A percentile compares a stretch with the other conserved stretches of the same genome.
Evolutionary conservation across 1,140 invertebrate genomes (phyloP).

Genomic region (Argopecten irradians): DNA sequence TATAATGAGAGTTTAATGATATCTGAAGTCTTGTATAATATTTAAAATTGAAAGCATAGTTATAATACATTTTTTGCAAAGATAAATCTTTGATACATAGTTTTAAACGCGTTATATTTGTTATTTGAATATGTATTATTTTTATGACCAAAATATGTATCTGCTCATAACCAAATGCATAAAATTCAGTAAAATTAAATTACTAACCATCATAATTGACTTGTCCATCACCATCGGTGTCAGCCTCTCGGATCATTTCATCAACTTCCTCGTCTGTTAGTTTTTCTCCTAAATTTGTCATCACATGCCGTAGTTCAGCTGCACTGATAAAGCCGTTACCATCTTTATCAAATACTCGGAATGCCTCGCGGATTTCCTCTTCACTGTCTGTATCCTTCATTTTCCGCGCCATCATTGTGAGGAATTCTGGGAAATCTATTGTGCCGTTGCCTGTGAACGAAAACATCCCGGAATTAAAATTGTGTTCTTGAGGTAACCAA

Average conservation of each 20-base stretch:
- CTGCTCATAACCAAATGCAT: no score
- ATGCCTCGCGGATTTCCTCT: slow-evolving; percentile 98
- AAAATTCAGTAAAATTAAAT: no score
- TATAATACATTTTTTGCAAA: no score
- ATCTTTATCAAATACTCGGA: slow-evolving; percentile 98
- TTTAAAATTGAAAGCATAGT: no score
- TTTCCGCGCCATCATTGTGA: slow-evolving; percentile 97
- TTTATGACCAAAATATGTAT: no score
- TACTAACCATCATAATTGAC: not conserved
- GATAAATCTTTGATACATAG: no score
- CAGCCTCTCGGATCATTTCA: slow-evolving; percentile 14
- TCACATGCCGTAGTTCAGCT: not conserved
- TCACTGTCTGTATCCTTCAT: slow-evolving; percentile 99
- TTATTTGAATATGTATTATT: no score
- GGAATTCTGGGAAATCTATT: slow-evolving; percentile 97
- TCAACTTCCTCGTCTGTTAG: slow-evolving; percentile 13
- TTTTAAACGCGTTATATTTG: no score
- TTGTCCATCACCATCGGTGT: not conserved
- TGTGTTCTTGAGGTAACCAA: no score
- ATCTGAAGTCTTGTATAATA: no score
- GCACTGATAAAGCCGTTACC: slow-evolving; percentile 86
- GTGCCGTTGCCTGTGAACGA: slow-evolving; percentile 94
- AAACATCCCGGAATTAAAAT: no score
- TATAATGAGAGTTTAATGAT: no score
- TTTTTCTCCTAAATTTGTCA: slow-evolving; percentile 12